These are phyloP conservation scores for Coilia nasus DNA, from an alignment of 2,797 vertebrate genomes.

Conservation along the genomic window DNA sequence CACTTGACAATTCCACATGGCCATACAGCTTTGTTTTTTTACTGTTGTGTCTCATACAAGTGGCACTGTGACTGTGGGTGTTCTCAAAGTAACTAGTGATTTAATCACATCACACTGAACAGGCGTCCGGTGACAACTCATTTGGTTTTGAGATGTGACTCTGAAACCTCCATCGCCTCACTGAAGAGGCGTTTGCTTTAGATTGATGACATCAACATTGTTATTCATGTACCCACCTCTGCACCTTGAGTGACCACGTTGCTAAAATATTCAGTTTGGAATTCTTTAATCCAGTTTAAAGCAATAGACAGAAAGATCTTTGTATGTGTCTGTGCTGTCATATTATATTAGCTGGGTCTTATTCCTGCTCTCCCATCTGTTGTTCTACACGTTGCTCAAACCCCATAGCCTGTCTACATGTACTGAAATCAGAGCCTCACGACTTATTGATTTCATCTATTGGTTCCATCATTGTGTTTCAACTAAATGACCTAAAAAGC, in stretches of 20 bases:
- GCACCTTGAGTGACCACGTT: not conserved
- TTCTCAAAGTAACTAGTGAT: not conserved
- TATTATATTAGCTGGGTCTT: too few species aligned
- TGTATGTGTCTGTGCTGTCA: too few species aligned
- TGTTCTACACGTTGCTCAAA: not conserved
- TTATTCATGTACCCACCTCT: not conserved
- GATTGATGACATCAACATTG: not conserved
- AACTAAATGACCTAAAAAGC: constrained; percentile 13
- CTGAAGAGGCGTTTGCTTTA: not conserved
- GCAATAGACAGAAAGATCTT: not conserved
- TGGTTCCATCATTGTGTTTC: constrained; percentile 16
- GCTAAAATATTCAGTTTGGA: not conserved
- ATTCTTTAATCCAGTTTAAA: not conserved
- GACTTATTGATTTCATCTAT: constrained; percentile 3
- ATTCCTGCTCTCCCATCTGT: too few species aligned
- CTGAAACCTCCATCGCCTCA: not conserved
- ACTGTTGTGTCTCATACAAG: not conserved
- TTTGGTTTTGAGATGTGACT: not conserved
- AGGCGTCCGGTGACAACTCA: not conserved
- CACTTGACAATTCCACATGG: not conserved
- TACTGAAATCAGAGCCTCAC: not conserved
- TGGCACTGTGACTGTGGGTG: not conserved
- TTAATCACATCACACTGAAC: not conserved
- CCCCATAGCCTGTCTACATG: not conserved
- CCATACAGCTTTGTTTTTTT: not conserved